Percentiles rank a stretch among this genome's conserved stretches.
Evolutionary conservation across 2,888 invertebrate genomes (phyloP).

Genomic region (Aspidapion aeneum): DNA sequence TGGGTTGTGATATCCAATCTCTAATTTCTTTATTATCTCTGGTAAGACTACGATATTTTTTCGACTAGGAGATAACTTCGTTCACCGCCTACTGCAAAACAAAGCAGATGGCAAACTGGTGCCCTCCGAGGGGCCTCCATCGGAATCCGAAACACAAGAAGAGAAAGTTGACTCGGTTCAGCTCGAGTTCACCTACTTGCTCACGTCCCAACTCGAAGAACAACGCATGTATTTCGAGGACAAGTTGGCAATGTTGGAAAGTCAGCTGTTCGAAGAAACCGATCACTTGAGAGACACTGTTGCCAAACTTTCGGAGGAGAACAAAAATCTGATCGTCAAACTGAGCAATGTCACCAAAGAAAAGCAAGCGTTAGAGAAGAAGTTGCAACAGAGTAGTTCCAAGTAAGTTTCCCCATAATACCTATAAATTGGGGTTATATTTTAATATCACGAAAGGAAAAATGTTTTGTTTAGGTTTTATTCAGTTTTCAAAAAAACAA

Average conservation of each 20-base stretch:
- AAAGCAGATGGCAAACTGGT: constrained; percentile 97
- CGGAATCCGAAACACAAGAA: constrained; percentile 56
- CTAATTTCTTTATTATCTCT: no score
- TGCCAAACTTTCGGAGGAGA: constrained; percentile 51
- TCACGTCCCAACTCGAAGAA: constrained; percentile 93
- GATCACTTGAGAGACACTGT: constrained; percentile 50
- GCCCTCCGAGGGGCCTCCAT: constrained; percentile 64
- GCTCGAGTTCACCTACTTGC: constrained; percentile 92
- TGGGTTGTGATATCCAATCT: no score
- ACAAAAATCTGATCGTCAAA: constrained; percentile 46
- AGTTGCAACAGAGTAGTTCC: constrained; percentile 58
- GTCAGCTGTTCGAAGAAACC: constrained; percentile 40
- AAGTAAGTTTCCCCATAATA: constrained; percentile 48
- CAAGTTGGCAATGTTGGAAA: constrained; percentile 54
- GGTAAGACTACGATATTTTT: no score
- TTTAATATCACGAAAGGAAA: no score
- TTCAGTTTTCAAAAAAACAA: no score
- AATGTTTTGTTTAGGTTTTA: no score
- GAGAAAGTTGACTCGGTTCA: constrained; percentile 94
- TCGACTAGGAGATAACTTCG: constrained; percentile 36
- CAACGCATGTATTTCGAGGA: constrained; percentile 93
- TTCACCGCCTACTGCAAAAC: constrained; percentile 90
- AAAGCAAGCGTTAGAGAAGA: constrained; percentile 67
- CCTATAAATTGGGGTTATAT: background rate
- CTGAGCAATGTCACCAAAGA: constrained; percentile 58